These are phyloP conservation scores for Cottus gobio DNA, from an alignment of 2,113 vertebrate species.

Conservation along the genomic window DNA sequence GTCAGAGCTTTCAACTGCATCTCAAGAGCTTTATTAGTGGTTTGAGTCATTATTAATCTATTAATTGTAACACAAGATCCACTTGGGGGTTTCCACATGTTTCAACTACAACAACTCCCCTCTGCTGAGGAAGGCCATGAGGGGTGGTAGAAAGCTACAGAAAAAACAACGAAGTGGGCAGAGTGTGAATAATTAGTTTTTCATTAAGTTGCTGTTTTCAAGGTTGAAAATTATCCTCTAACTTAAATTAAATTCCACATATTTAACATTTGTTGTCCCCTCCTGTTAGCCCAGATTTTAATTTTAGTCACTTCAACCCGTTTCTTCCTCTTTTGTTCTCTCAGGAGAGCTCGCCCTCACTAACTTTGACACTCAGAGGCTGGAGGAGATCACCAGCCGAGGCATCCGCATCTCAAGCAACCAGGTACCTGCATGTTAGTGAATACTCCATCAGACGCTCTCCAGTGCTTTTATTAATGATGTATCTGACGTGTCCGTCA, in stretches of 20 bases:
- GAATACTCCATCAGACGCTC: neutral
- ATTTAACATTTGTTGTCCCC: neutral
- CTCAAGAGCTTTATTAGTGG: neutral
- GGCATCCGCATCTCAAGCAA: constrained; percentile 73
- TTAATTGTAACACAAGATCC: neutral
- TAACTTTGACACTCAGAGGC: constrained; percentile 71
- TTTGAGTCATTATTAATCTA: neutral
- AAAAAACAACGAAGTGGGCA: neutral
- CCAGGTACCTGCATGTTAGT: constrained; percentile 45
- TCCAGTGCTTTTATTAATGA: neutral
- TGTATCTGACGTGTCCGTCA: neutral
- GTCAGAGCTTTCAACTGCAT: neutral
- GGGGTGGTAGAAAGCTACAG: neutral
- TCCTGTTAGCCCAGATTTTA: no score
- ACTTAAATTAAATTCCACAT: no score
- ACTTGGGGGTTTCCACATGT: neutral
- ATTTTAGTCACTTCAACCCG: neutral
- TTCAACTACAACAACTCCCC: neutral
- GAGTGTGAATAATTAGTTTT: no score
- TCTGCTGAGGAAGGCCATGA: neutral
- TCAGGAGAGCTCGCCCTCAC: constrained; percentile 70
- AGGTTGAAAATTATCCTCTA: no score
- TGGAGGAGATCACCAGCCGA: constrained; percentile 68
- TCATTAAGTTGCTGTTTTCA: no score
- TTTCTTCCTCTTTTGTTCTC: neutral